Base-by-base conservation (phyloP, 2,113 vertebrate species). In the Calyptommatus sinebrachiatus region DNA sequence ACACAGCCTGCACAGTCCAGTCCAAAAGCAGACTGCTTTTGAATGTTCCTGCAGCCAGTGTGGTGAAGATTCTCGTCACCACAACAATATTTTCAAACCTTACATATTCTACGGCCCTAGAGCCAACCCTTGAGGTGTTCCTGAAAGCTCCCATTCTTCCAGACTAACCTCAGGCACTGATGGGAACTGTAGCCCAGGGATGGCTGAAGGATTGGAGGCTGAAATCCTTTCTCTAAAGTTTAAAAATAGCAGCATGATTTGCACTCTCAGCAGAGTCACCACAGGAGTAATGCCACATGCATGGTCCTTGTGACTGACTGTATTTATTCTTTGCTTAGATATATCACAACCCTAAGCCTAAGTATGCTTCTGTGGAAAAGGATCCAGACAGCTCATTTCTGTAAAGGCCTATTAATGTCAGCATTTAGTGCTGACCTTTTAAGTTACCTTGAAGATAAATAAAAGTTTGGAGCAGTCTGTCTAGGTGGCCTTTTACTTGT, bases 381-480 rank as follows among this genome's bases (percentile, higher is more conserved):
- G 71, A 75, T 70, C 61, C 35, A 86, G 83, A 77, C 72, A 82
- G 67, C 62, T 88, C 1, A 2, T 81, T 87, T 41, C n/a, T 86
- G 76, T 76, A 83, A 89, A 85, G 84, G 68, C 65, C 76, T 84
- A 73, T 78, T 91, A 85, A 87, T 77, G 68, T 76, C 86, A 76
- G 45, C 77, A 26, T 82, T 84, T 63, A 48, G 4, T 84, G 24
- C 61, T 83, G 85, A 88, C 81, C 79, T 90, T 90, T 83, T 83
- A 80, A 85, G 65, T 77, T 88, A 82, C 70, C 53, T 53, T 73
- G 70, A 89, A 90, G 72, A 89, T 79, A 92, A 90, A 90, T 81
- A 90, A 89, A 92, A 90, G 18, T 75, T 77, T 68, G 22, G 82
- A 90, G 87, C 73, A 71, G 1, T 79, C 77, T 83, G 66, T 83